Evolutionary conservation across 2,888 invertebrate species (phyloP).

Genomic region (Aspidiotus rigidus): DNA sequence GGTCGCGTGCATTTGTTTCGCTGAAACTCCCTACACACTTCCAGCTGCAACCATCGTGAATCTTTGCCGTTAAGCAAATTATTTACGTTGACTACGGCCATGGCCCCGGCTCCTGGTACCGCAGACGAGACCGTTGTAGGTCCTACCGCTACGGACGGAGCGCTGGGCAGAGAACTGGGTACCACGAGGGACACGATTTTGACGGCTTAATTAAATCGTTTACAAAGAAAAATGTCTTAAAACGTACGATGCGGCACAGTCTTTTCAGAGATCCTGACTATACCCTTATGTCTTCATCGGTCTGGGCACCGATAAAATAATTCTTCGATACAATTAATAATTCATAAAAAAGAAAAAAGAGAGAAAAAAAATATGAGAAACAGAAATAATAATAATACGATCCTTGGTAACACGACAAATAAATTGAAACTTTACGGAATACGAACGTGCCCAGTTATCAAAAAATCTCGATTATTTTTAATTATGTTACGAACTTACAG

Average conservation of each 20-base stretch:
- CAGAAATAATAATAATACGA: background rate
- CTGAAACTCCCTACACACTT: slow-evolving; percentile 99
- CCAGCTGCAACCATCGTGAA: slow-evolving; percentile 98
- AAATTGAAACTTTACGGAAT: background rate
- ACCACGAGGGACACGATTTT: slow-evolving; percentile 34
- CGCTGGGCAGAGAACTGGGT: slow-evolving; percentile 33
- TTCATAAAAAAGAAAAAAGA: background rate
- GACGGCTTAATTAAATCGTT: slow-evolving; percentile 26
- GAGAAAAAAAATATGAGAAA: background rate
- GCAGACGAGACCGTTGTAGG: slow-evolving; percentile 31
- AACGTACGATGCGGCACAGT: background rate
- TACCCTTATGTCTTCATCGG: background rate
- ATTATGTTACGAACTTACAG: slow-evolving; percentile 24
- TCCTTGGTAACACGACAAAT: slow-evolving; percentile 11
- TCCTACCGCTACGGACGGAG: slow-evolving; percentile 32
- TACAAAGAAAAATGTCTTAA: background rate
- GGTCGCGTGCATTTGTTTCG: slow-evolving; percentile 98
- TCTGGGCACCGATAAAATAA: too few relatives aligned
- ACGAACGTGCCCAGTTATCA: background rate
- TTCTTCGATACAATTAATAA: background rate
- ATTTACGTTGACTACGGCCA: slow-evolving; percentile 93
- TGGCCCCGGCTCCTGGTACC: slow-evolving; percentile 39
- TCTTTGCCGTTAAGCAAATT: slow-evolving; percentile 96
- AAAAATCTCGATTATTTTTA: slow-evolving; percentile 4
- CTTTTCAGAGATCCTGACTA: background rate